phyloP scores from a whole-genome alignment of 2,888 invertebrate species.

The Scaptomyza cyrtandrae region DNA sequence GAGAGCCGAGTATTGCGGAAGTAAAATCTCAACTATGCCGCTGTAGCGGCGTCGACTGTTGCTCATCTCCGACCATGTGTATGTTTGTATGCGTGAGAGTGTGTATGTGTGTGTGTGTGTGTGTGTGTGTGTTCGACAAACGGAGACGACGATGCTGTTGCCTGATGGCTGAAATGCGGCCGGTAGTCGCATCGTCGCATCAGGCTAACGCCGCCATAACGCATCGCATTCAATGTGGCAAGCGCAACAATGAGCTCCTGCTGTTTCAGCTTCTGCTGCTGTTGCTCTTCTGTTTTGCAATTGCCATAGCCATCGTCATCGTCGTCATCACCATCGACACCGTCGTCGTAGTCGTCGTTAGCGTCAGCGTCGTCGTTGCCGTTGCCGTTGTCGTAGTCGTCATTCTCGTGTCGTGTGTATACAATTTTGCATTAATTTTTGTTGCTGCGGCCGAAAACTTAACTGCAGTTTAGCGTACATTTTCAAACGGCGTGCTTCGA shows the following conservation, averaged over 20 bases:
- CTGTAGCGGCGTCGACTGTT: slow-evolving; percentile 65
- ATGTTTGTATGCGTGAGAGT: slow-evolving; percentile 19
- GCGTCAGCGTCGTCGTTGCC: slow-evolving; percentile 4
- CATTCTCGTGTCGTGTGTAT: slow-evolving; percentile 71
- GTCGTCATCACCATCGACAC: slow-evolving; percentile 14
- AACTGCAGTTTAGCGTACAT: slow-evolving; percentile 75
- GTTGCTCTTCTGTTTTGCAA: slow-evolving; percentile 32
- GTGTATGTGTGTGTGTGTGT: slow-evolving; percentile 21
- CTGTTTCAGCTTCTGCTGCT: slow-evolving; percentile 44
- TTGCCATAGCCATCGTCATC: slow-evolving; percentile 14
- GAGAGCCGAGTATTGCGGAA: slow-evolving; percentile 62
- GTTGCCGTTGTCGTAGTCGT: slow-evolving; percentile 33
- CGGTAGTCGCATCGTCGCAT: slow-evolving; percentile 80
- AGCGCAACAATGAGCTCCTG: slow-evolving; percentile 78
- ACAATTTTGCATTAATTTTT: slow-evolving; percentile 78
- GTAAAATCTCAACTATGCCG: slow-evolving; percentile 43
- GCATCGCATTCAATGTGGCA: slow-evolving; percentile 81
- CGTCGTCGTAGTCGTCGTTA: slow-evolving; percentile 21
- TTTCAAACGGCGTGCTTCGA: slow-evolving; percentile 62
- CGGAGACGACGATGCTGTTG: slow-evolving; percentile 61
- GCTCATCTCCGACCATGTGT: slow-evolving; percentile 65
- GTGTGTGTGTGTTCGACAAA: slow-evolving; percentile 13
- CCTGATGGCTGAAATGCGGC: slow-evolving; percentile 72
- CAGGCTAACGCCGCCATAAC: slow-evolving; percentile 80
- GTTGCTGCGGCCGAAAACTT: slow-evolving; percentile 68